These are phyloP conservation scores for Puma concolor DNA, from an alignment of 2,113 vertebrate genomes.

Conservation along the genomic window DNA sequence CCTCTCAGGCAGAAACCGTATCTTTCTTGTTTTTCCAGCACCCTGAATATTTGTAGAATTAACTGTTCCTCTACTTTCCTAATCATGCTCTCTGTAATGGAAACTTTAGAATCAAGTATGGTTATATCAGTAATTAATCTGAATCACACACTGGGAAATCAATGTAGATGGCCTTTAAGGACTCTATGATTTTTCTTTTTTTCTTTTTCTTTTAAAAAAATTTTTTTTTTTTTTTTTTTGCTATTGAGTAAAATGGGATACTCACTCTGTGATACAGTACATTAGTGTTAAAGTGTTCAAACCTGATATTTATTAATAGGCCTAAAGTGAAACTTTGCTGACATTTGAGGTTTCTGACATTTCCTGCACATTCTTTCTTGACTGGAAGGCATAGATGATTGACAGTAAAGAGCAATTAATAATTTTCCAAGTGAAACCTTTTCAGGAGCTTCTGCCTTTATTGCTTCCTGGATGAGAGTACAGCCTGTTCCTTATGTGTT, in stretches of 20 bases:
- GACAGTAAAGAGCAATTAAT: slow-evolving; percentile 65
- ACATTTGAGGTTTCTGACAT: slow-evolving; percentile 54
- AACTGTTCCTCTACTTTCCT: background rate
- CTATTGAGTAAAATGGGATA: background rate
- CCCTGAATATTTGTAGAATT: background rate
- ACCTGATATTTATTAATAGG: slow-evolving; percentile 57
- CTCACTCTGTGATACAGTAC: background rate
- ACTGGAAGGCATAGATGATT: slow-evolving; percentile 57
- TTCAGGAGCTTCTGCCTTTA: slow-evolving; percentile 39
- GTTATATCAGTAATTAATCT: slow-evolving; percentile 40
- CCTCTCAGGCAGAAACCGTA: background rate
- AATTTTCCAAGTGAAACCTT: slow-evolving; percentile 57
- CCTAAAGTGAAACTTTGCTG: slow-evolving; percentile 37
- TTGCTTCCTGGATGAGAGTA: background rate
- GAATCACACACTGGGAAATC: slow-evolving; percentile 3
- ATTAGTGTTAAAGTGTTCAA: slow-evolving; percentile 36
- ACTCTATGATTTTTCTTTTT: background rate
- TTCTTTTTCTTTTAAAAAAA: slow-evolving; percentile 2
- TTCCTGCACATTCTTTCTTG: slow-evolving; percentile 47
- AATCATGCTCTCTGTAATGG: slow-evolving; percentile 1
- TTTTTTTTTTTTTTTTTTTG: background rate
- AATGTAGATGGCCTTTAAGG: background rate
- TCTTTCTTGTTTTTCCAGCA: background rate
- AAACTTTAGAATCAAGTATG: slow-evolving; percentile 14
- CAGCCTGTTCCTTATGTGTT: background rate